Conservation (phyloP, 2,888 invertebrate species). For the Rhagophthalmus giganteus region DNA sequence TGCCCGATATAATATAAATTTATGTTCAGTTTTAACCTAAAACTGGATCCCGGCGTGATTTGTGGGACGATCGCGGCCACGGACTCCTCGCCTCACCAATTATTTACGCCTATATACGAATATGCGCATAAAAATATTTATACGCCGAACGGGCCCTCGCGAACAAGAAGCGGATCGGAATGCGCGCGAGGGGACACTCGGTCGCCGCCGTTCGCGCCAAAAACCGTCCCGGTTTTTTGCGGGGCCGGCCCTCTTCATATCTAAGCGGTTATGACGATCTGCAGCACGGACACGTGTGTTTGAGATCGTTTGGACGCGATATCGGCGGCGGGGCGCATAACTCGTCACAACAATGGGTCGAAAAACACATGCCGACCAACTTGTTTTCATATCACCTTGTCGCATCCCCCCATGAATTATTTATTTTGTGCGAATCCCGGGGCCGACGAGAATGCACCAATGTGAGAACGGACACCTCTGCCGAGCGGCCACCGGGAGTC, state of each 20-base stretch:
- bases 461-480: constrained; percentile 44
- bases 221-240: constrained; percentile 18
- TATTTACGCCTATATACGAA: constrained; percentile 42
- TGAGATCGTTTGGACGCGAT: constrained; percentile 49
- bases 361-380: constrained; percentile 52
- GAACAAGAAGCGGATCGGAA: constrained; percentile 6
- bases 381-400: constrained; percentile 53
- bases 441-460: constrained; percentile 40
- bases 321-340: constrained; percentile 51
- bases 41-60: constrained; percentile 51
- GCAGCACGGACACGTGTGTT: constrained; percentile 49
- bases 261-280: constrained; percentile 50
- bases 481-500: constrained; percentile 38
- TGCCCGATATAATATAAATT: constrained; percentile 55
- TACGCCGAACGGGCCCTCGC: constrained; percentile 17
- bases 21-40: constrained; percentile 52
- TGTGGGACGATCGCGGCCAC: constrained; percentile 43
- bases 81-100: constrained; percentile 36
- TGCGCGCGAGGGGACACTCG: constrained; percentile 12
- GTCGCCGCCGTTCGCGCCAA: too few relatives aligned
- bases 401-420: constrained; percentile 52
- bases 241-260: constrained; percentile 32
- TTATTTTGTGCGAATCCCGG: constrained; percentile 48
- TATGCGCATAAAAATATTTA: constrained; percentile 38
- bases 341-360: constrained; percentile 52